Evolutionary conservation across 2,113 vertebrate genomes (phyloP).

Genomic region (Mobula birostris): DNA sequence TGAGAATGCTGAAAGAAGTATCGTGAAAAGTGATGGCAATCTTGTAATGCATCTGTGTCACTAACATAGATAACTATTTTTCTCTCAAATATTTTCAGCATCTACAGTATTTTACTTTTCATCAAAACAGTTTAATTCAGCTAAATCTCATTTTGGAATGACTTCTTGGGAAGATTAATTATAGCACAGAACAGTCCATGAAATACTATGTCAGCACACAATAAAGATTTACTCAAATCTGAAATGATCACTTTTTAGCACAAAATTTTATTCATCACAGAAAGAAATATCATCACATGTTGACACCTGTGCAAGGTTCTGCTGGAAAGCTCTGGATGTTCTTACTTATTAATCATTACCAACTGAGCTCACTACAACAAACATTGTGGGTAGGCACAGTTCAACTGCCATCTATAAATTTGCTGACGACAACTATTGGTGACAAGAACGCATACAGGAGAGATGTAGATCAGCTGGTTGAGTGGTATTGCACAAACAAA

Average conservation of each 20-base stretch:
- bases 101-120: background rate
- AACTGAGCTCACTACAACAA: background rate
- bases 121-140: background rate
- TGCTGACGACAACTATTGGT: too few relatives aligned
- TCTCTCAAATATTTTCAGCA: background rate
- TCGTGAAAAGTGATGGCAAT: too few relatives aligned
- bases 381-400: too few relatives aligned
- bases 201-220: background rate
- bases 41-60: too few relatives aligned
- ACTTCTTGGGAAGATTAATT: background rate
- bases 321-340: background rate
- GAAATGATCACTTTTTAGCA: background rate
- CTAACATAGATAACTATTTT: background rate
- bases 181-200: background rate
- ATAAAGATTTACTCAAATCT: background rate
- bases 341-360: background rate
- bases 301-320: background rate
- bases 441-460: too few relatives aligned
- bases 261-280: background rate
- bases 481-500: too few relatives aligned
- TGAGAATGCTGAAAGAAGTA: too few relatives aligned
- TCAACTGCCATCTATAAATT: too few relatives aligned
- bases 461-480: too few relatives aligned
- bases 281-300: background rate
- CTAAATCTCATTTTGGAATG: background rate